These are phyloP conservation scores for Anableps anableps DNA, from an alignment of 2,797 vertebrate genomes.

Conservation along the genomic window DNA sequence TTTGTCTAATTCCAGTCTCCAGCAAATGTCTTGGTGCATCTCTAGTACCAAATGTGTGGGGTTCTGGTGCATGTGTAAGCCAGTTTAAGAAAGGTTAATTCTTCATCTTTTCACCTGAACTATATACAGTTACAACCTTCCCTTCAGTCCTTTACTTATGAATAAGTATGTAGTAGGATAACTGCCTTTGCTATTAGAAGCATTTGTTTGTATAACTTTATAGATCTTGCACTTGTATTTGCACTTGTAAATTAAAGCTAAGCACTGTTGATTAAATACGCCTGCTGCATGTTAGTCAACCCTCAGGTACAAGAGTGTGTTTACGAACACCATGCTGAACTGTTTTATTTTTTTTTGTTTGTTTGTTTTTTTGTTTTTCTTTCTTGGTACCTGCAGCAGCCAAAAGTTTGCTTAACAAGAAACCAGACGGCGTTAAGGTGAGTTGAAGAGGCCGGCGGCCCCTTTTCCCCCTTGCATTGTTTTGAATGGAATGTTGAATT, in stretches of 20 bases:
- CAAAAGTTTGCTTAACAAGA: conserved; percentile 97
- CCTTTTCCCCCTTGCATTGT: conserved; percentile 53
- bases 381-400: conserved; percentile 88
- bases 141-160: conserved; percentile 24
- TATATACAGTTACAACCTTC: conserved; percentile 28
- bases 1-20: neutral
- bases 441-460: conserved; percentile 58
- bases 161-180: conserved; percentile 25
- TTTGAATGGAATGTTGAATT: conserved; percentile 46
- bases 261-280: conserved; percentile 54
- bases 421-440: conserved; percentile 96
- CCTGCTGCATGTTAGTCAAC: conserved; percentile 75
- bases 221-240: conserved; percentile 49
- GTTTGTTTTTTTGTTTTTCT: no score
- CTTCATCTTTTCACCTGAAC: conserved; percentile 36
- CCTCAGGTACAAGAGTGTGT: conserved; percentile 27
- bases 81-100: conserved; percentile 46
- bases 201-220: conserved; percentile 61
- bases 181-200: conserved; percentile 26
- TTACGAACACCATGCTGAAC: conserved; percentile 43
- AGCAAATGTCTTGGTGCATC: neutral
- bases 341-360: no score
- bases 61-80: conserved; percentile 50
- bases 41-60: conserved; percentile 10
- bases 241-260: conserved; percentile 63